Evolutionary conservation across 1,140 invertebrate genomes (phyloP).

Genomic region (Pectinophora gossypiella): DNA sequence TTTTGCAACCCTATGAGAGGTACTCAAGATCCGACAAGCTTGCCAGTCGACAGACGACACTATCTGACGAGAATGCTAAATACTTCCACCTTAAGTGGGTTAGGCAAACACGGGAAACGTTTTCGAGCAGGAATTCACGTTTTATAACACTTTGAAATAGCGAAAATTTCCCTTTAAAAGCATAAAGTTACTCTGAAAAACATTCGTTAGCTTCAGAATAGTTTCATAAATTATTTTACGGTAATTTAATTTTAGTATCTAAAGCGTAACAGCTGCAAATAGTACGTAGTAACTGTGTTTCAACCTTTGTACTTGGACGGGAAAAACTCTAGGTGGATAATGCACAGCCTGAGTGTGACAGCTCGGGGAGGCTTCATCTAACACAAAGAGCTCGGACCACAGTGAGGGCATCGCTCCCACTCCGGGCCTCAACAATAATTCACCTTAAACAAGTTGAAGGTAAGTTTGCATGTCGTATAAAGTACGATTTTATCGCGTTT

Average conservation of each 20-base stretch:
- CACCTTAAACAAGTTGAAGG: constrained; percentile 27
- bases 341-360: background rate
- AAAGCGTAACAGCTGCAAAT: no score
- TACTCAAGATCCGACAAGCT: no score
- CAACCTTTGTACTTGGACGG: no score
- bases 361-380: constrained; percentile 1
- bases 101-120: constrained; percentile 2
- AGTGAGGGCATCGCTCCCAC: constrained; percentile 7
- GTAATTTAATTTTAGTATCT: no score
- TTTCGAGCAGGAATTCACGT: constrained; percentile 10
- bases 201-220: no score
- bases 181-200: no score
- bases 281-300: no score
- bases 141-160: no score
- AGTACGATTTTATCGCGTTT: constrained; percentile 53
- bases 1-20: no score
- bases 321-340: no score
- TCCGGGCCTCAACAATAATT: constrained; percentile 23
- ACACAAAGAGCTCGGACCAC: constrained; percentile 12
- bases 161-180: no score
- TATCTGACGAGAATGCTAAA: constrained; percentile 31
- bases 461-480: constrained; percentile 45
- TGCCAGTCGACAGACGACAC: constrained; percentile 4
- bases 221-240: no score
- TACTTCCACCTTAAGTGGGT: constrained; percentile 9